Evolutionary conservation across 1,140 invertebrate species (phyloP), one percentile per base, ranked within the genome.

Genomic region (Drosophila yakuba): DNA sequence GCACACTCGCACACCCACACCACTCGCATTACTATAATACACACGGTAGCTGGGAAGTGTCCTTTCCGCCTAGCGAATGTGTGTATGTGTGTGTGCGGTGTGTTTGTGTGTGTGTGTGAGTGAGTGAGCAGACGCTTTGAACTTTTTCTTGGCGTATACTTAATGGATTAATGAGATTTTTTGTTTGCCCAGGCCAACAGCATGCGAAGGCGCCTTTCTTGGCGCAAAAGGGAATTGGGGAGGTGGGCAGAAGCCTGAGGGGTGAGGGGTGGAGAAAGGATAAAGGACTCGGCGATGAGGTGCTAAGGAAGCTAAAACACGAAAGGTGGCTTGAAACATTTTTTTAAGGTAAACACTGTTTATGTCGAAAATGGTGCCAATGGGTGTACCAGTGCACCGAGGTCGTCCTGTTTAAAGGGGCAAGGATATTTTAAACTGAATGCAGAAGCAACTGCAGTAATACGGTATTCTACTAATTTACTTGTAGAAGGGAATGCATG

Each of bases 121-220:
- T 32, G 32, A 10, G 32, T 32, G 66, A 64, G 77, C 68, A 85
- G 77, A 73, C 78, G 80, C 84, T 89, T 89, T 89, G 85, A 89
- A 89, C 84, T 89, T 89, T 89, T 89, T 89, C 80, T 74, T 78
- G 64, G 79, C 84, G 80, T 88, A 89, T 88, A 88, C 84, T 88
- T 89, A 88, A 88, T 88, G 84, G 84, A 88, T 88, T 88, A 88
- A 88, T 88, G 84, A 88, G 84, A 88, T 88, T 89, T 88, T 89
- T 90, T 89, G 85, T 89, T 89, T 90, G 85, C 84, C 69, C 71
- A 90, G 78, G 80, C 83, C 79, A 88, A 77, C 84, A 88, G 80
- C 83, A 64, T 76, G 67, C 75, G 32, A 52, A 76, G 75, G 35
- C 61, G 71, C 59, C 75, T 79, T 32, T 32, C 32, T 32, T 8